Evolutionary conservation across 2,888 invertebrate genomes (phyloP), one percentile per base, ranked within the genome.

Genomic region (Heliothis peltigera): DNA sequence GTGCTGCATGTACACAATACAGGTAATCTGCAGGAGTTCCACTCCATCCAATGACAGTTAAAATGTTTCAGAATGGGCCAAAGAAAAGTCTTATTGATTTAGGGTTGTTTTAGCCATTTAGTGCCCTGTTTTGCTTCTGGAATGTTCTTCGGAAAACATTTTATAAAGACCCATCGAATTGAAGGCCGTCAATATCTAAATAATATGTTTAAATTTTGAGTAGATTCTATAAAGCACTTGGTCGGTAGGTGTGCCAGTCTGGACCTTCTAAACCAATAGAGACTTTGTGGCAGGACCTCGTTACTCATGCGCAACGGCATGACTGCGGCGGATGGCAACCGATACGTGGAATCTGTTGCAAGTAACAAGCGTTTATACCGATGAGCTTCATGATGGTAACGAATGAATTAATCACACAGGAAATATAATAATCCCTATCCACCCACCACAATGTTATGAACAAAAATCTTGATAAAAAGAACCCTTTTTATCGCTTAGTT

Each of bases 251-350:
- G 8, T 28, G 28, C 2, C 2, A 28, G 10, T 60, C 54, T 60
- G 64, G 56, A 70, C 61, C 70, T 75, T 77, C 70, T 71, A 76
- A 61, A 64, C 64, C 49, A 55, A 53, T 65, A 43, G 65, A 56
- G 47, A 46, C 42, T 43, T 58, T 42, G 59, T 69, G 61, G 44
- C 51, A 75, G 78, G 77, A 82, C 82, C 82, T 85, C 80, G 86
- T 87, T 91, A 91, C 89, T 90, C 87, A 92, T 90, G 91, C 92
- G 87, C 85, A 87, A 85, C 88, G 84, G 78, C 71, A 78, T 81
- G 82, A 83, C 80, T 76, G 69, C 43, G 60, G 84, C 91, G 91
- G 91, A 90, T 92, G 91, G 91, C 86, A 88, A 91, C 91, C 80
- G 83, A 87, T 86, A 78, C 80, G 77, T 75, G 80, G 83, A 82